These are phyloP conservation scores for Natator depressus DNA, from an alignment of 2,113 vertebrate species.

Conservation along the genomic window DNA sequence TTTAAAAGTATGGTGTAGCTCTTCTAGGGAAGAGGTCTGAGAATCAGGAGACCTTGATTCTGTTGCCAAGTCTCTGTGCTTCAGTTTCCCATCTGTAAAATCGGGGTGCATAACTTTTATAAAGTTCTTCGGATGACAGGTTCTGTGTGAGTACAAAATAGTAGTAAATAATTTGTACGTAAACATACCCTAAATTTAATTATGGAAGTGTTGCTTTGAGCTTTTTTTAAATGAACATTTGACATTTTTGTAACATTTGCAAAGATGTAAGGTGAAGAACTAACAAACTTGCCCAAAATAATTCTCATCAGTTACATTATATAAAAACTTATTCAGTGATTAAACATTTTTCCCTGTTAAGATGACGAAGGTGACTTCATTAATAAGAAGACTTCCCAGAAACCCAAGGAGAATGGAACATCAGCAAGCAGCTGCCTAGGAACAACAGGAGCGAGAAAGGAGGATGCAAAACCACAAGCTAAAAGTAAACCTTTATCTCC, in stretches of 20 bases:
- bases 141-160: not conserved
- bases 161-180: not conserved
- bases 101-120: not conserved
- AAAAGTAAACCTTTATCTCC: constrained; percentile 79
- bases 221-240: not conserved
- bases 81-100: not conserved
- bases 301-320: not conserved
- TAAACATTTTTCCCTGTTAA: constrained; percentile 63
- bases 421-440: constrained; percentile 35
- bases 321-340: not conserved
- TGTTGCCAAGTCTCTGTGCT: not conserved
- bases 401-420: constrained; percentile 81
- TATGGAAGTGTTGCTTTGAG: not conserved
- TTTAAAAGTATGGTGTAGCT: not conserved
- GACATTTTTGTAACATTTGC: not conserved
- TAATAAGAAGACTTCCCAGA: constrained; percentile 78
- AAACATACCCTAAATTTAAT: not conserved
- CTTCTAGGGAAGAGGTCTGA: not conserved
- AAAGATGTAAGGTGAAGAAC: not conserved
- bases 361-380: constrained; percentile 93
- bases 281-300: not conserved
- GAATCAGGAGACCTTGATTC: not conserved
- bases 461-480: constrained; percentile 69
- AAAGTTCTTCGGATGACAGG: not conserved
- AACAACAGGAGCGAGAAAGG: constrained; percentile 53